Conservation (phyloP, 2,797 vertebrate genomes). For the Orientallactaga sibirica region DNA sequence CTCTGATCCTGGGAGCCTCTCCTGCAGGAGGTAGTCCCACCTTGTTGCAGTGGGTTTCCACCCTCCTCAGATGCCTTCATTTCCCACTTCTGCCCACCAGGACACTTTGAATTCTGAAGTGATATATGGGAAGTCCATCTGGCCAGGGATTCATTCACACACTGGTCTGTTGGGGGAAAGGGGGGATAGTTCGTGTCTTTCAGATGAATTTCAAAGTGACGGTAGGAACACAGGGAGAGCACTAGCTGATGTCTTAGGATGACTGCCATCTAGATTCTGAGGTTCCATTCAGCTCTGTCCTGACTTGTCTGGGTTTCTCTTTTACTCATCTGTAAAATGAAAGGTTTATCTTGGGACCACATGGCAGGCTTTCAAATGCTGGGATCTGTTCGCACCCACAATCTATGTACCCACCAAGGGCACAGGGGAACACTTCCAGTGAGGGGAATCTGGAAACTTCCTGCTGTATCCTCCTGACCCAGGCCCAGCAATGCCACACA, state of each 20-base stretch:
- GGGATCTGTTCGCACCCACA: background rate
- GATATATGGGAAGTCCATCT: background rate
- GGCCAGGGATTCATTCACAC: background rate
- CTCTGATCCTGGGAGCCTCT: background rate
- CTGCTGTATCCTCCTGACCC: background rate
- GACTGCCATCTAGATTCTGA: background rate
- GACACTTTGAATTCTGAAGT: background rate
- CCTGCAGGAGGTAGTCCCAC: background rate
- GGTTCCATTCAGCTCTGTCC: background rate
- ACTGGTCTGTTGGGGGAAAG: no score
- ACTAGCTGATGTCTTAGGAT: background rate
- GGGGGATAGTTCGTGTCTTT: background rate
- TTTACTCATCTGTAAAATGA: background rate
- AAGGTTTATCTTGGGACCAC: background rate
- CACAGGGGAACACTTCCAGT: background rate
- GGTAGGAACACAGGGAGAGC: background rate
- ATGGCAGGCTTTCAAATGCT: background rate
- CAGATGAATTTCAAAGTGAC: background rate
- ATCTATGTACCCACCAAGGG: background rate
- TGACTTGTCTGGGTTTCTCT: background rate
- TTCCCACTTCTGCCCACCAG: background rate
- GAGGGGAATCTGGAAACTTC: background rate
- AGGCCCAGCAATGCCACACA: background rate
- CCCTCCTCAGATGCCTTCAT: background rate
- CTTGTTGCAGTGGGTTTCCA: background rate